These are phyloP conservation scores for Acanthurus tractus DNA, from an alignment of 2,797 vertebrate species.

Conservation along the genomic window DNA sequence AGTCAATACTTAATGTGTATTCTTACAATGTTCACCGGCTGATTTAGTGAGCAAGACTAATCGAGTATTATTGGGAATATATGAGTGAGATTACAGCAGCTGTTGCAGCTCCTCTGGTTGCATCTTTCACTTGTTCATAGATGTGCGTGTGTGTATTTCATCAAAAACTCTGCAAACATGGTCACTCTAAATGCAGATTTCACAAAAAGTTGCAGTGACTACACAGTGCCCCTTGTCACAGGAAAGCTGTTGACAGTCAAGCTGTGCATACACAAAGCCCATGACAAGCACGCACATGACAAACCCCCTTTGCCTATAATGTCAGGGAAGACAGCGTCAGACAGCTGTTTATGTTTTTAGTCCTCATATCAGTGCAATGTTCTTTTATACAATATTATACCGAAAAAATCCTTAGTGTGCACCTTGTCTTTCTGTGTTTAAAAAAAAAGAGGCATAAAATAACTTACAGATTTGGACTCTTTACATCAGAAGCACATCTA, in stretches of 20 bases:
- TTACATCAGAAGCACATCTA: neutral
- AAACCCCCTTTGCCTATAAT: conserved; percentile 9
- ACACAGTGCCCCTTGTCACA: conserved; percentile 49
- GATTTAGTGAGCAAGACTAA: neutral
- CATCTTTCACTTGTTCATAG: neutral
- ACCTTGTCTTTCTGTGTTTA: neutral
- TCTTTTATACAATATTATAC: neutral
- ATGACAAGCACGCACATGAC: conserved; percentile 12
- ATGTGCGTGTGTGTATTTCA: neutral
- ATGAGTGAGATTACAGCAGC: neutral
- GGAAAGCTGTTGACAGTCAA: conserved; percentile 56
- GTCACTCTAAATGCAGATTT: conserved; percentile 17
- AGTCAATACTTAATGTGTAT: neutral
- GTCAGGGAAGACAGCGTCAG: conserved; percentile 3
- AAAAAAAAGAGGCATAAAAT: no score
- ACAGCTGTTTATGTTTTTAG: neutral
- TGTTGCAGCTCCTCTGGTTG: neutral
- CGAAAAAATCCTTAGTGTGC: neutral
- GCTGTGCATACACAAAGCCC: conserved; percentile 22
- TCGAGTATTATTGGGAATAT: neutral
- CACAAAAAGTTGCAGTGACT: conserved; percentile 32
- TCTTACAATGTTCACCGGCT: neutral
- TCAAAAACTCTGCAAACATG: conserved; percentile 5
- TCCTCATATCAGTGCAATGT: neutral
- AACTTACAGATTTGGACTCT: no score